These are phyloP conservation scores for Agrochola litura DNA, from an alignment of 2,888 invertebrate genomes.

Conservation along the genomic window DNA sequence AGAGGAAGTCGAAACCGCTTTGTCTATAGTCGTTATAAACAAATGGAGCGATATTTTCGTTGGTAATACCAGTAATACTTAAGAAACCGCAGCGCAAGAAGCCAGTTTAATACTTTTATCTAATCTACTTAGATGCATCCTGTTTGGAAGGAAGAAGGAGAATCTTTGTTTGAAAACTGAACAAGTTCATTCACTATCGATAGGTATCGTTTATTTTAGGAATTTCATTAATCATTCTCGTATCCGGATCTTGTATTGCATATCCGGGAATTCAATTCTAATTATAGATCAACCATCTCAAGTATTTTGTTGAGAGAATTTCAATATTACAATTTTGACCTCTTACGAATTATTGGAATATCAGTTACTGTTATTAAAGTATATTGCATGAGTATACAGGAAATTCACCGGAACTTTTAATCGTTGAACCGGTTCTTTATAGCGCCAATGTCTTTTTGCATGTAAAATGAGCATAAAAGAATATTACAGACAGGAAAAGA, in stretches of 20 bases:
- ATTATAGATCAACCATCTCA: slow-evolving; percentile 4
- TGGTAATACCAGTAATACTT: slow-evolving; percentile 55
- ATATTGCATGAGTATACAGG: slow-evolving; percentile 36
- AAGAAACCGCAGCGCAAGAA: slow-evolving; percentile 65
- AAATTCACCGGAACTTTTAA: slow-evolving; percentile 56
- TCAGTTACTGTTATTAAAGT: slow-evolving; percentile 37
- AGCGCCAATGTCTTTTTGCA: slow-evolving; percentile 22
- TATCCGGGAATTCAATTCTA: slow-evolving; percentile 14
- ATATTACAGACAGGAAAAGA: slow-evolving; percentile 25
- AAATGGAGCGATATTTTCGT: slow-evolving; percentile 74
- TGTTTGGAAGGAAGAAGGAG: slow-evolving; percentile 45
- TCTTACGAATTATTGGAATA: slow-evolving; percentile 19
- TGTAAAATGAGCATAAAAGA: slow-evolving; percentile 14
- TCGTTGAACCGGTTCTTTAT: slow-evolving; percentile 44
- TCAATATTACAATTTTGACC: background rate
- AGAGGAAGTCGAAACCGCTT: slow-evolving; percentile 85
- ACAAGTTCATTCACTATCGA: slow-evolving; percentile 48
- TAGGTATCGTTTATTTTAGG: slow-evolving; percentile 41
- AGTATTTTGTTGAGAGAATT: slow-evolving; percentile 6
- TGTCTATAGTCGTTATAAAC: slow-evolving; percentile 77
- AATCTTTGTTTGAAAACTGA: slow-evolving; percentile 41
- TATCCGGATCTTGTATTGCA: slow-evolving; percentile 32
- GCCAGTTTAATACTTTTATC: slow-evolving; percentile 57
- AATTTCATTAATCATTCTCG: slow-evolving; percentile 21
- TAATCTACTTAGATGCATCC: slow-evolving; percentile 60